A percentile compares a stretch with the other conserved stretches of the same genome.
These are phyloP conservation scores for Bufotes viridis DNA, from an alignment of 2,797 vertebrate species.

Conservation along the genomic window DNA sequence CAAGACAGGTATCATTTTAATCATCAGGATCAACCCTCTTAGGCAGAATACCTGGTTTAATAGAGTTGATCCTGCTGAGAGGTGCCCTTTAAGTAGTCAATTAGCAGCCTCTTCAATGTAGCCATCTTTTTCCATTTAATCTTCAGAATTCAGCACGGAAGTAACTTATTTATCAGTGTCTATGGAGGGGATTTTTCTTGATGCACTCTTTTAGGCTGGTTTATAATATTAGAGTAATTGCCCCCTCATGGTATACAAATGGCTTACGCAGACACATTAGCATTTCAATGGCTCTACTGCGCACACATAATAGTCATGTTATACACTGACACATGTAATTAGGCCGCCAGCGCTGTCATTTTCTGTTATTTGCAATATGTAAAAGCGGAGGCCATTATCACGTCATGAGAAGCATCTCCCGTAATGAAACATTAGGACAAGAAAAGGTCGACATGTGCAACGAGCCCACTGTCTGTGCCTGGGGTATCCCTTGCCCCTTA, in stretches of 20 bases:
- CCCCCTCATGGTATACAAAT: not conserved
- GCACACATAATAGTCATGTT: not conserved
- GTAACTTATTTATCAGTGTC: not conserved
- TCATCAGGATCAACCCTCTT: too few relatives aligned
- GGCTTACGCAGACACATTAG: not conserved
- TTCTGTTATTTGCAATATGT: not conserved
- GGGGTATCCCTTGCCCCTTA: too few relatives aligned
- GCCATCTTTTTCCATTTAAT: not conserved
- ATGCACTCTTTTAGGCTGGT: not conserved
- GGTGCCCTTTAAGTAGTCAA: not conserved
- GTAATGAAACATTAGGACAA: not conserved
- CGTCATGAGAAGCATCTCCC: not conserved
- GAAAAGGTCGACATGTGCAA: not conserved
- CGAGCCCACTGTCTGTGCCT: too few relatives aligned
- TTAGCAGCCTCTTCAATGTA: not conserved
- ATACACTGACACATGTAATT: conserved; percentile 21
- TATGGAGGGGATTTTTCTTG: not conserved
- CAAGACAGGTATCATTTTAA: too few relatives aligned
- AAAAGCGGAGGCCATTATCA: not conserved
- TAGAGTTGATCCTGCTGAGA: too few relatives aligned
- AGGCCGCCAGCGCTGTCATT: conserved; percentile 1
- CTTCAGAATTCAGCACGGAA: not conserved
- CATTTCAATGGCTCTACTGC: conserved; percentile 18
- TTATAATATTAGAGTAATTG: not conserved
- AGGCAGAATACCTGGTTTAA: too few relatives aligned